phyloP scores from a whole-genome alignment of 2,113 vertebrate species.

The Pycnonotus jocosus region DNA sequence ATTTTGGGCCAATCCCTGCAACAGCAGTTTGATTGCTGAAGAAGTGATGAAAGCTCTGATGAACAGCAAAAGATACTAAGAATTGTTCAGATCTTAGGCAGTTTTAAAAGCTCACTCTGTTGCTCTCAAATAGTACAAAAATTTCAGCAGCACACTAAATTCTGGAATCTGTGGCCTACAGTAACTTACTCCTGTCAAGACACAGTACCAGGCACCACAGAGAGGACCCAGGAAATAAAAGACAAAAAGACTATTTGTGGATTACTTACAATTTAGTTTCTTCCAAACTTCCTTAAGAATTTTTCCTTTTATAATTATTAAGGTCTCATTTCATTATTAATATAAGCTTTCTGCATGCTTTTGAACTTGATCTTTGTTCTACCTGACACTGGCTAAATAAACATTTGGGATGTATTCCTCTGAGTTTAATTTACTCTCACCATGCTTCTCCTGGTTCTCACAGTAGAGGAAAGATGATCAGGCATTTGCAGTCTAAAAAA shows the following conservation, averaged over 20 bases:
- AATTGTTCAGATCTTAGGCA: neutral
- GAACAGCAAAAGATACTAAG: neutral
- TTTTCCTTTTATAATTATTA: neutral
- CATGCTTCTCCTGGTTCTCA: neutral
- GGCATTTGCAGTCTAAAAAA: neutral
- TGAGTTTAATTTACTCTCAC: neutral
- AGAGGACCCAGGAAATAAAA: neutral
- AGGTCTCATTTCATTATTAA: neutral
- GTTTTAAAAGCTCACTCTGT: neutral
- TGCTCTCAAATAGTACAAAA: neutral
- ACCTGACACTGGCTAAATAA: neutral
- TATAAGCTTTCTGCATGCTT: neutral
- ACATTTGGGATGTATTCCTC: fast-evolving
- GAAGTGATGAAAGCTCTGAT: neutral
- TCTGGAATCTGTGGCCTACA: too few species aligned
- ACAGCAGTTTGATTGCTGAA: neutral
- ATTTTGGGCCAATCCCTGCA: neutral
- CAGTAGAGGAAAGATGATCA: neutral
- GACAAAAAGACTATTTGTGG: neutral
- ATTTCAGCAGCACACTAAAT: neutral
- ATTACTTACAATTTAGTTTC: neutral
- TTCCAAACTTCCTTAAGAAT: neutral
- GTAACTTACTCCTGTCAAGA: neutral
- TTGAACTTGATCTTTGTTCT: neutral
- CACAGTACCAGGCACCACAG: neutral